Conservation (phyloP, 1,140 invertebrate genomes). For the Goniozus legneri region DNA sequence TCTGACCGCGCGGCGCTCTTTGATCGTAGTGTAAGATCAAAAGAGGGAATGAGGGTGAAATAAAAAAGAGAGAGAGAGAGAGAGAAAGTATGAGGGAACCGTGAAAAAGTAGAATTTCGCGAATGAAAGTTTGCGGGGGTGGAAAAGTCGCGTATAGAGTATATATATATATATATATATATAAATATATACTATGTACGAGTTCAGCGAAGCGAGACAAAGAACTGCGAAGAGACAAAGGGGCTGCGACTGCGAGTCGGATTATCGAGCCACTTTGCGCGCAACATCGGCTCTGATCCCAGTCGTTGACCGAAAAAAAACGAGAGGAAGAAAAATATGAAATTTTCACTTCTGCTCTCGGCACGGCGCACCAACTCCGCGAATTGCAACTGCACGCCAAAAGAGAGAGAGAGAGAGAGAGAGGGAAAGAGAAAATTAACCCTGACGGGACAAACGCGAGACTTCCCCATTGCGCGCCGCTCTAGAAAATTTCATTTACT, state of each 20-base stretch:
- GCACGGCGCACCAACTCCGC: background rate
- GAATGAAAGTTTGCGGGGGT: background rate
- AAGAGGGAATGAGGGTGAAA: background rate
- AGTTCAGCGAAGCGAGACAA: slow-evolving; percentile 1
- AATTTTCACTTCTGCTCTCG: background rate
- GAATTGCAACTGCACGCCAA: background rate
- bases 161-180: too few relatives aligned
- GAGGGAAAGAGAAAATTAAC: slow-evolving; percentile 20
- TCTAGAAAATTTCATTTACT: too few relatives aligned
- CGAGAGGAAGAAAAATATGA: too few relatives aligned
- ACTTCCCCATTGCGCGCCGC: too few relatives aligned
- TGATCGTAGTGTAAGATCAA: too few relatives aligned
- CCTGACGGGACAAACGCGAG: too few relatives aligned
- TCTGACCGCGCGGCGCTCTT: too few relatives aligned
- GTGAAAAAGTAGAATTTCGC: background rate
- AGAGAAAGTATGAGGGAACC: background rate
- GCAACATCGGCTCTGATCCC: too few relatives aligned
- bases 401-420: slow-evolving; percentile 1
- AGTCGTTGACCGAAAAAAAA: too few relatives aligned
- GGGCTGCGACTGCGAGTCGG: background rate
- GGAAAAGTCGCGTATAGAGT: too few relatives aligned
- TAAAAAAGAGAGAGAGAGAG: background rate
- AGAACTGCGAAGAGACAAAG: background rate
- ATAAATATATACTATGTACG: too few relatives aligned
- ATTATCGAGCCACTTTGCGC: background rate